Percentiles rank a stretch among this genome's conserved stretches.
phyloP scores from a whole-genome alignment of 2,797 vertebrate species.

The Erithacus rubecula region DNA sequence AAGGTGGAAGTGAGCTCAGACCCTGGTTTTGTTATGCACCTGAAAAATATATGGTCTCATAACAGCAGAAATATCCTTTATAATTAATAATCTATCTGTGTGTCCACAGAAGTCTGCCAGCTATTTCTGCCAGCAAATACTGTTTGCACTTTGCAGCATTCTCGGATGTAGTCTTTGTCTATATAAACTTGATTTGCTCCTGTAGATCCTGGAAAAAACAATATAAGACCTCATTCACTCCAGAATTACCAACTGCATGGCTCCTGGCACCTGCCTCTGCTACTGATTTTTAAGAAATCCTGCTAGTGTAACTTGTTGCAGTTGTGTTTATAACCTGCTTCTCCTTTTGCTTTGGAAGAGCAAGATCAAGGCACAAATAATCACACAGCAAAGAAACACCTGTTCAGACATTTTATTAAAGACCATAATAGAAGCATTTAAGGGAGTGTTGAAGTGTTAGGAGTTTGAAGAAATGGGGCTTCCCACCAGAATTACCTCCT shows the following conservation, averaged over 20 bases:
- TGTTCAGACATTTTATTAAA: background rate
- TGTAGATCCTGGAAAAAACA: background rate
- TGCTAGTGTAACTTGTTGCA: background rate
- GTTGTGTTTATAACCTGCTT: background rate
- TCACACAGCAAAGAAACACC: background rate
- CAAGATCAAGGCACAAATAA: background rate
- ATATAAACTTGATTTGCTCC: background rate
- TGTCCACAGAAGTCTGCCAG: constrained; percentile 21
- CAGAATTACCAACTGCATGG: background rate
- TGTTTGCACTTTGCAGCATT: background rate
- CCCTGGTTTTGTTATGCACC: background rate
- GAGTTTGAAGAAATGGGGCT: background rate
- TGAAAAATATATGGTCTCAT: background rate
- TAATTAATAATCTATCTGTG: background rate
- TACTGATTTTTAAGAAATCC: background rate
- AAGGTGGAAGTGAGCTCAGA: background rate
- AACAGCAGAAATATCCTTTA: constrained; percentile 1
- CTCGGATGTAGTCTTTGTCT: background rate
- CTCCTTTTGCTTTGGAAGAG: background rate
- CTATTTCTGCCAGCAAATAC: background rate
- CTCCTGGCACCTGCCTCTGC: background rate
- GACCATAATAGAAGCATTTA: background rate
- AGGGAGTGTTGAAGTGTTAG: background rate
- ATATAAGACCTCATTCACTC: background rate
- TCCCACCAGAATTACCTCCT: background rate